Evolutionary conservation across 2,888 invertebrate genomes (phyloP).

Genomic region (Ectemnius lituratus): DNA sequence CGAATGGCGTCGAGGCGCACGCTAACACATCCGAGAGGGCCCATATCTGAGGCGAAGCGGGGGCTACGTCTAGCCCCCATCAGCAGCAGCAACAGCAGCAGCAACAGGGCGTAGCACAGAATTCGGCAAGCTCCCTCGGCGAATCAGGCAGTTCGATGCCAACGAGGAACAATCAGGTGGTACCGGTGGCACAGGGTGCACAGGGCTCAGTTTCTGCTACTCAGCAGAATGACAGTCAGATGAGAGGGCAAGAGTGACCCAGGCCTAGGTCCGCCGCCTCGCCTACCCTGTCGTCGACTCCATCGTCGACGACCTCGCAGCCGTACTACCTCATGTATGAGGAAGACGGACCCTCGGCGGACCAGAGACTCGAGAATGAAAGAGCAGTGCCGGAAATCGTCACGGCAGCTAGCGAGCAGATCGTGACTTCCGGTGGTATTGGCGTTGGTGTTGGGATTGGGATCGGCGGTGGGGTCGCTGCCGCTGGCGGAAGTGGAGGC

Average conservation of each 20-base stretch:
- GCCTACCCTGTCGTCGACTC: constrained; percentile 74
- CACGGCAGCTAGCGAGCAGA: constrained; percentile 34
- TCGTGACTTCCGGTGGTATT: constrained; percentile 49
- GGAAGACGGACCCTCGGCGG: constrained; percentile 73
- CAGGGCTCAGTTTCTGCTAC: constrained; percentile 38
- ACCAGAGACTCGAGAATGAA: constrained; percentile 68
- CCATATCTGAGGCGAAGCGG: constrained; percentile 77
- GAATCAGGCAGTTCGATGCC: background rate
- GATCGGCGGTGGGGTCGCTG: constrained; percentile 50
- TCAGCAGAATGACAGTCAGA: constrained; percentile 58
- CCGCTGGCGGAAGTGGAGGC: constrained; percentile 58
- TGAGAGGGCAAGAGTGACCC: constrained; percentile 73
- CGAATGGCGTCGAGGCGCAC: constrained; percentile 70
- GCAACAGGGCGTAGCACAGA: constrained; percentile 40
- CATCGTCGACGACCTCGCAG: constrained; percentile 74
- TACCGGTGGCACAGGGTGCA: constrained; percentile 27
- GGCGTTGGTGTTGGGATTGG: constrained; percentile 65
- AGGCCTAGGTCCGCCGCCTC: constrained; percentile 76
- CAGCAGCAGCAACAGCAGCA: constrained; percentile 49
- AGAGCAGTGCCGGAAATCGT: constrained; percentile 33
- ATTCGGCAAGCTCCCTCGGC: constrained; percentile 33
- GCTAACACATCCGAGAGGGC: constrained; percentile 67
- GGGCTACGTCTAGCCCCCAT: constrained; percentile 76
- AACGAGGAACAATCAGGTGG: constrained; percentile 39
- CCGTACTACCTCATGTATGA: constrained; percentile 75